phyloP scores from a whole-genome alignment of 2,113 vertebrate genomes.

The Lepisosteus osseus region DNA sequence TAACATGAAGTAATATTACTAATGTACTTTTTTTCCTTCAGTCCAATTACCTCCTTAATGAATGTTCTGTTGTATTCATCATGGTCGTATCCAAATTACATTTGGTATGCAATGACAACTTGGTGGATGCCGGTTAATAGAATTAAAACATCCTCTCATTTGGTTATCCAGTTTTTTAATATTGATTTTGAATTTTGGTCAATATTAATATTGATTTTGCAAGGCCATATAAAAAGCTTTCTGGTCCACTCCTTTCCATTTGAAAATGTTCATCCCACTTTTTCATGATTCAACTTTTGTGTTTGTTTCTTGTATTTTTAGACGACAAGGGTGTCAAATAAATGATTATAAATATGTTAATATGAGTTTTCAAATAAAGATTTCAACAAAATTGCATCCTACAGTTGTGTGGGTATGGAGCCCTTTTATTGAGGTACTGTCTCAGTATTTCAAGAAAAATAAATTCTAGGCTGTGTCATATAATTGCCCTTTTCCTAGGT shows the following conservation, averaged over 20 bases:
- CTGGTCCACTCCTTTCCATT: neutral
- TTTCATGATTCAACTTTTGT: conserved; percentile 56
- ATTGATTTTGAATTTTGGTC: conserved; percentile 43
- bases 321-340: conserved; percentile 47
- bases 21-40: neutral
- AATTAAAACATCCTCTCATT: conserved; percentile 44
- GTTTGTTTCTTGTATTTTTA: conserved; percentile 51
- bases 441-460: no score
- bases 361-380: conserved; percentile 65
- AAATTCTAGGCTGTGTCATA: no score
- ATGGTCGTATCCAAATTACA: neutral
- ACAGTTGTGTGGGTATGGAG: conserved; percentile 37
- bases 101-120: neutral
- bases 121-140: conserved; percentile 26
- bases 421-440: conserved; percentile 24
- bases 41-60: conserved; percentile 9
- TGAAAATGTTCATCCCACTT: conserved; percentile 37
- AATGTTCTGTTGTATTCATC: conserved; percentile 7
- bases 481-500: no score
- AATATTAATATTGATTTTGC: conserved; percentile 34
- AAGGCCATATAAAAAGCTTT: conserved; percentile 10
- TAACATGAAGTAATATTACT: neutral
- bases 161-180: conserved; percentile 34
- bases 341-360: conserved; percentile 62
- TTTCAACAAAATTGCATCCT: conserved; percentile 67